phyloP scores from a whole-genome alignment of 2,113 vertebrate genomes.

The Indri indri region DNA sequence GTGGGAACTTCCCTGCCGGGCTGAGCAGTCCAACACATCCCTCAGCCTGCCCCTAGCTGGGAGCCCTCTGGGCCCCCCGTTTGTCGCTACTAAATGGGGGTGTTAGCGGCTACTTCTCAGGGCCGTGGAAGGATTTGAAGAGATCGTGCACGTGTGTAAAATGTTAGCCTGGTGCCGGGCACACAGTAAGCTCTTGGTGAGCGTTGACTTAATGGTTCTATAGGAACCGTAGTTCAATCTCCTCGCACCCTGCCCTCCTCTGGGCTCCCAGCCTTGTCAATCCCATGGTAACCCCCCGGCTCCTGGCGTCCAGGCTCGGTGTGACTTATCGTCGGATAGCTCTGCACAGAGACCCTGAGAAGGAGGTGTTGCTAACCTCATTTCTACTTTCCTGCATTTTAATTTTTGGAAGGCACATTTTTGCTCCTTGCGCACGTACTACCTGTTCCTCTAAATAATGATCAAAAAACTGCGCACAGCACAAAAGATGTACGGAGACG shows the following conservation, averaged over 20 bases:
- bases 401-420: not conserved
- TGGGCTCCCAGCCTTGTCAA: not conserved
- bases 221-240: not conserved
- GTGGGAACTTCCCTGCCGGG: not conserved
- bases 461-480: rapidly evolving
- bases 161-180: not conserved
- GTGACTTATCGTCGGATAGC: rapidly evolving
- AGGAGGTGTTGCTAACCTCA: constrained; percentile 4
- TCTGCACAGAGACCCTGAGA: not conserved
- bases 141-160: too few relatives aligned
- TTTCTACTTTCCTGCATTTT: not conserved
- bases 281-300: not conserved
- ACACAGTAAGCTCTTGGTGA: not conserved
- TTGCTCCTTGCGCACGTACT: not conserved
- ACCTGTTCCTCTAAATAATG: not conserved
- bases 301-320: not conserved
- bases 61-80: not conserved
- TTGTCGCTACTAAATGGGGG: not conserved
- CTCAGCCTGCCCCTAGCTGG: not conserved
- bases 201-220: not conserved
- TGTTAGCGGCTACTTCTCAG: not conserved
- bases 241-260: not conserved
- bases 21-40: not conserved
- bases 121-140: not conserved
- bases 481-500: rapidly evolving